Evolutionary conservation across 2,888 invertebrate species (phyloP), one percentile per base, ranked within the genome.

Genomic region (Phengaris arion): DNA sequence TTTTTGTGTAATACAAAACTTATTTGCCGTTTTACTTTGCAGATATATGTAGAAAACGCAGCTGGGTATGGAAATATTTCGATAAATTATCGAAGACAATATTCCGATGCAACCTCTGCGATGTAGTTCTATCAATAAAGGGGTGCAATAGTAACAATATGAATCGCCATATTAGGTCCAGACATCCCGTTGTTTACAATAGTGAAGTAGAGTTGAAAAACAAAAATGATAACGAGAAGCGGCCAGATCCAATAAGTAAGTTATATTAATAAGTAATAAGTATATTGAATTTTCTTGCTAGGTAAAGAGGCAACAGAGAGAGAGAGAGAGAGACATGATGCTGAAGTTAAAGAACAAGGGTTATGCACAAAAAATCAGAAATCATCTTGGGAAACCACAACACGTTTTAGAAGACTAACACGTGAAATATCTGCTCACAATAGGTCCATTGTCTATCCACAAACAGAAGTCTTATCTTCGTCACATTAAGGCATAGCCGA

Each of bases 31-130:
- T 70, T 48, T 69, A 1, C 76, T 74, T 86, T 86, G 6, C 85
- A 90, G 92, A 80, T 68, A 79, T 77, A 51, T 84, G 85, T 51
- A 87, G 92, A 57, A 90, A 87, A 82, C 84, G 92, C 59, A 93
- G 93, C 77, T 93, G 93, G 93, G 91, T 93, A 0, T 93, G 93
- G 93, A 93, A 93, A 76, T 92, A 93, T 79, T 93, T 93, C 64
- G 87, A 90, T 64, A 89, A 87, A 74, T 80, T 93, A 48, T 91
- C 89, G 81, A 89, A 85, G 79, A 88, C 90, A 0, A 90, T 92
- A 68, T 93, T 89, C 81, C 87, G 89, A 2, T 93, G 93, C 80
- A 89, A 85, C 59, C 78, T 93, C 0, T 93, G 93, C 83, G 87
- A 86, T 52, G 90, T 88, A 0, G 91, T 92, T 5, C 82, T 93